These are phyloP conservation scores for Harpalus rufipes DNA, from an alignment of 2,888 invertebrate genomes.

Conservation along the genomic window DNA sequence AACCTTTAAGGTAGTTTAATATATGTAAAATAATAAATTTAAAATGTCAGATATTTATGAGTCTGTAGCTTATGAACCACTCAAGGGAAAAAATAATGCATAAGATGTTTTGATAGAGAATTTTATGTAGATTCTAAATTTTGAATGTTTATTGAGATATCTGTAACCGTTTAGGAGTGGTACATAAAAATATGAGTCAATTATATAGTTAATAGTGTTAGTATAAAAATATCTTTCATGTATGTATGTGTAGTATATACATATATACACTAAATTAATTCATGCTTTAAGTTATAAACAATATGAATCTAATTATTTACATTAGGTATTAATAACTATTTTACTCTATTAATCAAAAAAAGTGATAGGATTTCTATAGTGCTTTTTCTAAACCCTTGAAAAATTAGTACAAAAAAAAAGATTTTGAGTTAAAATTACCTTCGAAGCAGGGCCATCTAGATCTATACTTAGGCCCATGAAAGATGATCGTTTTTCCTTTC, in stretches of 20 bases:
- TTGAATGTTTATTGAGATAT: not conserved
- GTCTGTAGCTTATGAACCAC: no score
- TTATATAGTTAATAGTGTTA: no score
- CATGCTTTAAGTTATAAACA: no score
- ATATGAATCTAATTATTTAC: no score
- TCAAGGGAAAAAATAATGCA: not conserved
- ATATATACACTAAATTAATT: no score
- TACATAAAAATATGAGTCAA: not conserved
- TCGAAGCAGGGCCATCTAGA: constrained; percentile 27
- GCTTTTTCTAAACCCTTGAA: not conserved
- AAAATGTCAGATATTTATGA: no score
- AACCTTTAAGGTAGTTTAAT: no score
- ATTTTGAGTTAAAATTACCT: constrained; percentile 16
- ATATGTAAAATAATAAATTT: no score
- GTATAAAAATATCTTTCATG: no score
- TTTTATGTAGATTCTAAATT: not conserved
- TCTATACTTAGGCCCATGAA: constrained; percentile 28
- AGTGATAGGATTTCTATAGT: not conserved
- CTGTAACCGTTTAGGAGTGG: not conserved
- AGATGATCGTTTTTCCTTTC: constrained; percentile 19
- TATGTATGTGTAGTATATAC: no score
- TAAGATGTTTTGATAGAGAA: not conserved
- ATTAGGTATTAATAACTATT: no score
- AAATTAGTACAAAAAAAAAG: not conserved
- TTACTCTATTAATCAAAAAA: not conserved